phyloP scores from a whole-genome alignment of 2,113 vertebrate genomes.

The Cryptotis parvus region DNA sequence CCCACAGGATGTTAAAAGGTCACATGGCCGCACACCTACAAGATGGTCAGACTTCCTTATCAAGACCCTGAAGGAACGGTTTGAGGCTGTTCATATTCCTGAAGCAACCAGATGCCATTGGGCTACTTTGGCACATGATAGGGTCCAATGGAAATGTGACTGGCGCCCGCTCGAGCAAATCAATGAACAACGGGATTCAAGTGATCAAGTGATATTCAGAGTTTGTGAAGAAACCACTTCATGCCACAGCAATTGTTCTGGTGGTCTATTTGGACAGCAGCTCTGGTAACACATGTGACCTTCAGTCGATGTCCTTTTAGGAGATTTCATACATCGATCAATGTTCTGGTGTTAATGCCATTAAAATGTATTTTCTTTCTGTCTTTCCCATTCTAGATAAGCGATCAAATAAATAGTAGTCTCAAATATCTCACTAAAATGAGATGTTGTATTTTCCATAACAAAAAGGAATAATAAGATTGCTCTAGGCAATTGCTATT shows the following conservation, averaged over 20 bases:
- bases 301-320: background rate
- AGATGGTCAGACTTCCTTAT: too few relatives aligned
- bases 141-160: too few relatives aligned
- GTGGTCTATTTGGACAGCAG: background rate
- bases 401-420: background rate
- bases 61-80: too few relatives aligned
- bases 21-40: too few relatives aligned
- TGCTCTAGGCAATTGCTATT: background rate
- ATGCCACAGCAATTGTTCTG: background rate
- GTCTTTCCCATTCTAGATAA: background rate
- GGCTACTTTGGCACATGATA: too few relatives aligned
- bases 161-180: too few relatives aligned
- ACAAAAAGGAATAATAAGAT: background rate
- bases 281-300: background rate
- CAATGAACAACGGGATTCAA: too few relatives aligned
- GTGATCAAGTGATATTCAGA: too few relatives aligned
- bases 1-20: too few relatives aligned
- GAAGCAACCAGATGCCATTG: too few relatives aligned
- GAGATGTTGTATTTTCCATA: too few relatives aligned
- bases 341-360: background rate
- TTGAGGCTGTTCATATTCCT: too few relatives aligned
- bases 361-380: background rate
- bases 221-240: background rate
- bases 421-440: background rate
- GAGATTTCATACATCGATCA: background rate